phyloP scores from a whole-genome alignment of 2,888 invertebrate species.

The Cerceris rybyensis region DNA sequence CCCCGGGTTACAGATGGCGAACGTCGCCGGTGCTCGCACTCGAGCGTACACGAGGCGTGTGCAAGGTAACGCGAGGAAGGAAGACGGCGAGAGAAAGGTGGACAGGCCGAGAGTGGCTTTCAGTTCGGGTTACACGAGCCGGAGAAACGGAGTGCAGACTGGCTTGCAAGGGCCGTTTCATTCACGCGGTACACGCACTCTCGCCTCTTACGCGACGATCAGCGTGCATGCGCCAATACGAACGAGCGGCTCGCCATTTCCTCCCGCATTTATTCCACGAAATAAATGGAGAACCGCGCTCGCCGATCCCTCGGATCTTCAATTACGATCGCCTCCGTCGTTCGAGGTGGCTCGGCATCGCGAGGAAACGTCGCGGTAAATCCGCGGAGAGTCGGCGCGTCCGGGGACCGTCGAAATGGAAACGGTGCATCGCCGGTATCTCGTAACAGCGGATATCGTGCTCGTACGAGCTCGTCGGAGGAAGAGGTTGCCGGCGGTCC shows the following conservation, averaged over 20 bases:
- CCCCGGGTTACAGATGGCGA: conserved; percentile 66
- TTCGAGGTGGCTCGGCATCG: neutral
- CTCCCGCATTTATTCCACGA: conserved; percentile 45
- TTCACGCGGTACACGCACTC: conserved; percentile 61
- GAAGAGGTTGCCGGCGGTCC: neutral
- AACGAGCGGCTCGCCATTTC: conserved; percentile 18
- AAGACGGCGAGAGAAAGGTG: conserved; percentile 39
- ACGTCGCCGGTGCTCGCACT: conserved; percentile 37
- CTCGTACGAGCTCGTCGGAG: neutral
- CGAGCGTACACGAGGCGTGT: conserved; percentile 25
- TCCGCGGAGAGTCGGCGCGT: neutral
- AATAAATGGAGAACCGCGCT: neutral
- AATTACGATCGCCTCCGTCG: conserved; percentile 39
- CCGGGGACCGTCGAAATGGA: neutral
- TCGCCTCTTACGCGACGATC: conserved; percentile 18
- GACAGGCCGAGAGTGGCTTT: conserved; percentile 54
- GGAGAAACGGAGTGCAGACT: conserved; percentile 49
- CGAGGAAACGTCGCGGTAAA: neutral
- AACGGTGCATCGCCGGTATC: neutral
- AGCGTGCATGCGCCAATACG: conserved; percentile 1
- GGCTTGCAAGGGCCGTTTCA: conserved; percentile 49
- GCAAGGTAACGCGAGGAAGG: conserved; percentile 32
- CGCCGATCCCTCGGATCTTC: conserved; percentile 45
- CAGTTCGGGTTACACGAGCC: conserved; percentile 69
- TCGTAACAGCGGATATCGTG: neutral